phyloP scores from a whole-genome alignment of 2,113 vertebrate genomes.

The Athene cunicularia region DNA sequence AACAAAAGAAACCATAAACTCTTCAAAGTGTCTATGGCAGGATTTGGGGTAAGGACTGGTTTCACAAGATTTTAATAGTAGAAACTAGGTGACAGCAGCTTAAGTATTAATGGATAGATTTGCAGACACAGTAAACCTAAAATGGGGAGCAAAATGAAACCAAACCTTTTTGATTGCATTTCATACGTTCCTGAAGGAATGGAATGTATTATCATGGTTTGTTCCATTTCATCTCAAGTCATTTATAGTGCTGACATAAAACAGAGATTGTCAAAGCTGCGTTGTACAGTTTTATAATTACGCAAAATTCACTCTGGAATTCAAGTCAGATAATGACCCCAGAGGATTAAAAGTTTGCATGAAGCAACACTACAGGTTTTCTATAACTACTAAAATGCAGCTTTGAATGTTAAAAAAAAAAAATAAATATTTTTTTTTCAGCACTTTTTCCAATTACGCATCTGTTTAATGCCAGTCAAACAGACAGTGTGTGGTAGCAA shows the following conservation, averaged over 20 bases:
- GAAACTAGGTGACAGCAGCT: not conserved
- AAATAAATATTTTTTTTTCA: too few species aligned
- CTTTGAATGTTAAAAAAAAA: not conserved
- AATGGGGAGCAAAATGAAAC: not conserved
- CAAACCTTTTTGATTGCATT: not conserved
- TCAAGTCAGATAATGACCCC: not conserved
- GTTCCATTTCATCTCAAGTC: not conserved
- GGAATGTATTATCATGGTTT: not conserved
- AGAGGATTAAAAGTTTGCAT: not conserved
- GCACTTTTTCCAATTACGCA: not conserved
- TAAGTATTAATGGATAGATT: not conserved
- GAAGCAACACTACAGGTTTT: not conserved
- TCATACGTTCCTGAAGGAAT: not conserved
- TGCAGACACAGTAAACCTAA: not conserved
- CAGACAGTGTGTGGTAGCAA: rapidly evolving
- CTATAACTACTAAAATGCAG: not conserved
- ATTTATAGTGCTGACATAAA: not conserved
- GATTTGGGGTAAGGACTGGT: not conserved
- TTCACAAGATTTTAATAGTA: not conserved
- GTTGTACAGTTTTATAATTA: not conserved
- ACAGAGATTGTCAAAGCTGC: not conserved
- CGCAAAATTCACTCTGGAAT: not conserved
- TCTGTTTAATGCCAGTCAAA: not conserved
- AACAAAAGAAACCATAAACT: not conserved
- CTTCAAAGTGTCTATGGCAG: not conserved